Evolutionary conservation across 2,113 vertebrate genomes (phyloP).

Genomic region (Speoplatyrhinus poulsoni): DNA sequence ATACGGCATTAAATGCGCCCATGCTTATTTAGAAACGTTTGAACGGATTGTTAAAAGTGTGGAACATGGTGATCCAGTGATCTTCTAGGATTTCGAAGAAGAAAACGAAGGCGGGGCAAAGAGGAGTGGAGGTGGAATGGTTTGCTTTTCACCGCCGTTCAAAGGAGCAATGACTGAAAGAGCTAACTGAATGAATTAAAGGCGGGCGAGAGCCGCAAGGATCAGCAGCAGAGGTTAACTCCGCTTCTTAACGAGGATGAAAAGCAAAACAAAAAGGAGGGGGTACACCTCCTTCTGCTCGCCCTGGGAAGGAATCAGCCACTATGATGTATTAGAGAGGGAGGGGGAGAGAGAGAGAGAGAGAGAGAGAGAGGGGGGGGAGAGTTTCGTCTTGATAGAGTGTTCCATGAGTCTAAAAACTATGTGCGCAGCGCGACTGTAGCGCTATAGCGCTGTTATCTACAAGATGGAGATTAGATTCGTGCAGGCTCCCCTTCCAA

Average conservation of each 20-base stretch:
- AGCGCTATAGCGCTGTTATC: conserved; percentile 66
- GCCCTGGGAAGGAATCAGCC: conserved; percentile 72
- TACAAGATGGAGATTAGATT: conserved; percentile 46
- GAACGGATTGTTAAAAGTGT: not conserved
- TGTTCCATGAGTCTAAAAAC: conserved; percentile 57
- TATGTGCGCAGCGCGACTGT: conserved; percentile 56
- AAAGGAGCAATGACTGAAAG: conserved; percentile 79
- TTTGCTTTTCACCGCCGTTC: conserved; percentile 64
- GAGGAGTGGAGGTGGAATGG: conserved; percentile 40
- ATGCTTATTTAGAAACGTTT: too few species aligned
- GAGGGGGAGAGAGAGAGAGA: conserved; percentile 40
- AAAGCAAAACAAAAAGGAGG: conserved; percentile 67
- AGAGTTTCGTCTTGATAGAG: too few species aligned
- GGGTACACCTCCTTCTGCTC: conserved; percentile 71
- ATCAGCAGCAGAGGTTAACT: conserved; percentile 79
- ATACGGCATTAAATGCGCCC: too few species aligned
- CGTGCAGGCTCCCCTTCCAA: conserved; percentile 18
- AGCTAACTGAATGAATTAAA: conserved; percentile 69
- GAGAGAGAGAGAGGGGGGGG: conserved; percentile 8
- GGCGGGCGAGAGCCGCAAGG: conserved; percentile 64
- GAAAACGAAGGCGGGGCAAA: conserved; percentile 57
- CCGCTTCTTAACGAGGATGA: conserved; percentile 73
- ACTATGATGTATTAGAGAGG: conserved; percentile 77
- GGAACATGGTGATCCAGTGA: conserved; percentile 48
- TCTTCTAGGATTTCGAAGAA: conserved; percentile 56